These are phyloP conservation scores for Noctuana brunneofusca DNA, from an alignment of 2,888 invertebrate species.

Conservation along the genomic window DNA sequence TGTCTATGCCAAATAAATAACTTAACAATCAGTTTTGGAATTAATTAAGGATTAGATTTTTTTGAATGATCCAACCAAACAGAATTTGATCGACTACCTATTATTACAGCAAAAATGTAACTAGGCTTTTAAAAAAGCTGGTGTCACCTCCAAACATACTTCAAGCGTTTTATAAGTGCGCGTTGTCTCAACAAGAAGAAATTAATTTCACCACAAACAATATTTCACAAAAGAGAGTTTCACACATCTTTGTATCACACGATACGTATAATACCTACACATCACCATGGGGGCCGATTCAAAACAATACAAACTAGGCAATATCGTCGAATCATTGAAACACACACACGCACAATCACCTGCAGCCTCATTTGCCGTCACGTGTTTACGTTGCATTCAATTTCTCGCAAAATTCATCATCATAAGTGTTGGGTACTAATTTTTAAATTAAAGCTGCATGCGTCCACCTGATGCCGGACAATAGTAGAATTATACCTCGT, in stretches of 20 bases:
- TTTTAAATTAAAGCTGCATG: slow-evolving; percentile 45
- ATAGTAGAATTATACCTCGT: slow-evolving; percentile 43
- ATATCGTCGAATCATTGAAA: slow-evolving; percentile 29
- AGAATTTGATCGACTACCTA: no score
- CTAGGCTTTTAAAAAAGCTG: no score
- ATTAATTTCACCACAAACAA: no score
- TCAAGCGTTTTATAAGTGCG: no score
- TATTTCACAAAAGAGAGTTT: no score
- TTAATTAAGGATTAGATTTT: not conserved
- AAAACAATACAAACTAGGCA: slow-evolving; percentile 35
- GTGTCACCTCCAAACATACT: no score
- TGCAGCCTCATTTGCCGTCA: slow-evolving; percentile 30
- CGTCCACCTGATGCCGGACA: slow-evolving; percentile 39
- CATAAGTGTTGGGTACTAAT: slow-evolving; percentile 43
- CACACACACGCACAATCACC: slow-evolving; percentile 6
- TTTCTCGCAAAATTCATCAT: slow-evolving; percentile 29
- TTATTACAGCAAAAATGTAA: no score
- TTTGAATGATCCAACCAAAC: no score
- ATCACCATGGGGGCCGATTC: slow-evolving; percentile 8
- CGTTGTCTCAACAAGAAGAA: no score
- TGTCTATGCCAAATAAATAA: slow-evolving; percentile 41
- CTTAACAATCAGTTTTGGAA: slow-evolving; percentile 36
- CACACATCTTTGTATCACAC: slow-evolving; percentile 8
- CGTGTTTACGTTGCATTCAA: slow-evolving; percentile 32
- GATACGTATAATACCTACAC: slow-evolving; percentile 1